These are phyloP conservation scores for Pseudochromis fuscus DNA, from an alignment of 2,797 vertebrate species.

Conservation along the genomic window DNA sequence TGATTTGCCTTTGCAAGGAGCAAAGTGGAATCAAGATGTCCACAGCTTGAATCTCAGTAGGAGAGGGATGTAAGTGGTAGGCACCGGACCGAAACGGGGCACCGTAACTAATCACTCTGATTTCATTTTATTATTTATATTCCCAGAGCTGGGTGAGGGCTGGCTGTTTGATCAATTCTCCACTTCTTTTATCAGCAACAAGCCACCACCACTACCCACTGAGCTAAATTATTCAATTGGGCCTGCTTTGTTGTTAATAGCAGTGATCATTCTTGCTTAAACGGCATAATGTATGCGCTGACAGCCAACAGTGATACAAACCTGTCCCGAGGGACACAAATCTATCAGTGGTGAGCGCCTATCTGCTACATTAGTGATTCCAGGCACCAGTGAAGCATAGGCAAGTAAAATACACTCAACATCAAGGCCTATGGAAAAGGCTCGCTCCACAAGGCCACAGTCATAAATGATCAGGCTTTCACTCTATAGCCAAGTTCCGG, in stretches of 20 bases:
- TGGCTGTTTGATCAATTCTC: constrained; percentile 69
- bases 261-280: constrained; percentile 84
- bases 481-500: background rate
- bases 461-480: constrained; percentile 56
- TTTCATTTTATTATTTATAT: constrained; percentile 74
- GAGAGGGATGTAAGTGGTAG: constrained; percentile 47
- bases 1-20: constrained; percentile 62
- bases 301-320: constrained; percentile 79
- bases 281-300: constrained; percentile 78
- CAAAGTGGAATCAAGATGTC: constrained; percentile 62
- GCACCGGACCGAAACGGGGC: constrained; percentile 31
- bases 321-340: constrained; percentile 74
- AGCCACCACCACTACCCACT: constrained; percentile 63
- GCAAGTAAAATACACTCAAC: constrained; percentile 66
- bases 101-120: constrained; percentile 64
- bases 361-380: constrained; percentile 66
- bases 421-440: constrained; percentile 48
- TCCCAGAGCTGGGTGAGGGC: constrained; percentile 41
- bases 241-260: constrained; percentile 82
- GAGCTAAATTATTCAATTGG: constrained; percentile 83
- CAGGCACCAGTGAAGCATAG: constrained; percentile 62
- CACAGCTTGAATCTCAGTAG: constrained; percentile 43
- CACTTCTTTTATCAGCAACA: constrained; percentile 70
- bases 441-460: constrained; percentile 57
- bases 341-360: constrained; percentile 70